Base-by-base conservation (phyloP, 2,888 invertebrate genomes). In the Cynaeus angustus region DNA sequence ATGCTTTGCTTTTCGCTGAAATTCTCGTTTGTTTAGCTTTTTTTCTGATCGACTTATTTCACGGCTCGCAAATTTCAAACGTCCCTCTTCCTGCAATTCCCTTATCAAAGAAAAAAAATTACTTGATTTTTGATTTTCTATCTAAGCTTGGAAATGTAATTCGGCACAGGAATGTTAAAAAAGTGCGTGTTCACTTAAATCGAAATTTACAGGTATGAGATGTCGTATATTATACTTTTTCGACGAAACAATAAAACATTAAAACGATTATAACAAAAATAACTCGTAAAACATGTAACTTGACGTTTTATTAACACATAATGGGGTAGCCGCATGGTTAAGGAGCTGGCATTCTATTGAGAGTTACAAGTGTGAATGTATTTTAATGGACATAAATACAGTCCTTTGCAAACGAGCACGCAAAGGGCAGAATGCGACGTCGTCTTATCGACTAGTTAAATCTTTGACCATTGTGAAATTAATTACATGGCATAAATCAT, bases 1-100 rank as follows among this genome's bases (percentile, higher is more conserved):
- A 71, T 68, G 74, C 72, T 72, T 73, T 71, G 70, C 69, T 71
- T 74, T 75, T 70, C 73, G 71, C 66, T 69, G 59, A 71, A 70
- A 28, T 62, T 74, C 72, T 71, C 70, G 75, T 77, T 76, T 81
- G 78, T 81, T 80, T 79, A 78, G 78, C 21, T 74, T 77, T 78
- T 77, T 78, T 79, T 77, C 79, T 80, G 82, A 83, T 83, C 82
- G 81, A 79, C 83, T 82, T 83, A 83, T 83, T 83, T 83, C 83
- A 83, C 83, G 83, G 82, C 78, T 83, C 82, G 82, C 81, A 83
- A 83, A 80, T 79, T 81, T 79, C 80, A 78, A 81, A 77, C 76
- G 78, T 76, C 75, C 77, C 74, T 77, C 76, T 68, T 66, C 65
- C 66, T 66, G 59, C 67, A 56, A 66, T 56, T 70, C 45, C 64